A percentile compares a stretch with the other conserved stretches of the same genome.
Conservation (phyloP, 2,888 invertebrate species). For the Melitaea athalia region DNA sequence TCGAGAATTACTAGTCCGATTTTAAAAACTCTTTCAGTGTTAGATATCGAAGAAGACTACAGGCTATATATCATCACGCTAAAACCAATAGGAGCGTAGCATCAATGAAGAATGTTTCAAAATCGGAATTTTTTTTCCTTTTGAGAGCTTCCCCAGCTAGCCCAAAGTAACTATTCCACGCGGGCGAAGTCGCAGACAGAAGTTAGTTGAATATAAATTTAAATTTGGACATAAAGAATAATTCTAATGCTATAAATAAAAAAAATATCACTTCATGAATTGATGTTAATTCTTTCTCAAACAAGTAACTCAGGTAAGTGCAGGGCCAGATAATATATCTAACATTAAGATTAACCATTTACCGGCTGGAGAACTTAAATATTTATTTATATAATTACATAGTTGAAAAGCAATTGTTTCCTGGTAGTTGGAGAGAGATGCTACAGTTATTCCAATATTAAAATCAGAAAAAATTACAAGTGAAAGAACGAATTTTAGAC, state of each 20-base stretch:
- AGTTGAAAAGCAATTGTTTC: constrained; percentile 31
- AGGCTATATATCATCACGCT: no score
- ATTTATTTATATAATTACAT: constrained; percentile 22
- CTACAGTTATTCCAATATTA: constrained; percentile 37
- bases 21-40: no score
- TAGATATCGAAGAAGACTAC: no score
- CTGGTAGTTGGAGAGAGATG: constrained; percentile 35
- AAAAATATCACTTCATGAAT: constrained; percentile 22
- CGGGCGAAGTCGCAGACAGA: no score
- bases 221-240: not conserved
- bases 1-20: no score
- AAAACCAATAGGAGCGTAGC: no score
- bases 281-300: constrained; percentile 15
- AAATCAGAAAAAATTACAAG: constrained; percentile 34
- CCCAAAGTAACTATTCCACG: no score
- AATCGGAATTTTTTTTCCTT: no score
- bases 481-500: constrained; percentile 30
- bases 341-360: constrained; percentile 36
- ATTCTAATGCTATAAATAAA: constrained; percentile 2
- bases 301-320: constrained; percentile 25
- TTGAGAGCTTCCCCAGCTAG: no score
- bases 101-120: no score
- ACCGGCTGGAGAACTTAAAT: constrained; percentile 26
- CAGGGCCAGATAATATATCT: constrained; percentile 35
- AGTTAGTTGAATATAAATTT: constrained; percentile 16